Base-by-base conservation (phyloP, 2,888 invertebrate genomes). In the Drosophila emarginata region DNA sequence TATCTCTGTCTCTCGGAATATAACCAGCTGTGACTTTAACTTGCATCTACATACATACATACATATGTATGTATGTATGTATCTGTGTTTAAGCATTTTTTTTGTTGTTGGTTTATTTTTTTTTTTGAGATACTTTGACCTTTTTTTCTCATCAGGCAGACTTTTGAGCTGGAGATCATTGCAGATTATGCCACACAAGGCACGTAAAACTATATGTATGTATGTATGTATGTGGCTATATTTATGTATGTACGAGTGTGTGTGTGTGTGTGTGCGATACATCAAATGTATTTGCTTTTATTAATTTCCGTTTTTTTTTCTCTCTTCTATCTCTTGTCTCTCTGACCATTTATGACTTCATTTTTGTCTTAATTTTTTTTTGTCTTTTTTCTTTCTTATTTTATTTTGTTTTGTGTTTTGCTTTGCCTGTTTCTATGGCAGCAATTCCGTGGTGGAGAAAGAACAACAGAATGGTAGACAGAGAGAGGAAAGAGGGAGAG, bases 41-140 rank as follows among this genome's bases (percentile, higher is more conserved):
- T 88, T 87, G 57, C 36, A 45, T 57, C 32, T 58, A 54, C 64
- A 18, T 18, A 45, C 15, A 15, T 15, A 45, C 9, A 9, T 18
- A 15, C n/a, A 40, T 18, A 9, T 4, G 1, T 5, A 12, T 15
- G 18, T 9, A 18, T 39, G 32, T 66, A 32, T 56, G 40, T 65
- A 50, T 60, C 50, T 28, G 36, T 21, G 37, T n/a, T 28, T 62
- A 52, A 64, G 63, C 56, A 73, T 71, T 67, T 80, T 64, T 15
- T 11, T 37, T 37, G n/a, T 54, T 37, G 53, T 36, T 63, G 59
- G 63, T 65, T 65, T 26, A 5, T 26, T 74, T 71, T 61, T 76
- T 57, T 74, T 67, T 80, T 53, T 64, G 69, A 79, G 78, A 81
- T 81, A 87, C 82, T 87, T 82, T 82, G 88, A 87, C 88, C 81